Evolutionary conservation across 2,113 vertebrate genomes (phyloP), one percentile per base, ranked within the genome.

Genomic region (Tiliqua scincoides): DNA sequence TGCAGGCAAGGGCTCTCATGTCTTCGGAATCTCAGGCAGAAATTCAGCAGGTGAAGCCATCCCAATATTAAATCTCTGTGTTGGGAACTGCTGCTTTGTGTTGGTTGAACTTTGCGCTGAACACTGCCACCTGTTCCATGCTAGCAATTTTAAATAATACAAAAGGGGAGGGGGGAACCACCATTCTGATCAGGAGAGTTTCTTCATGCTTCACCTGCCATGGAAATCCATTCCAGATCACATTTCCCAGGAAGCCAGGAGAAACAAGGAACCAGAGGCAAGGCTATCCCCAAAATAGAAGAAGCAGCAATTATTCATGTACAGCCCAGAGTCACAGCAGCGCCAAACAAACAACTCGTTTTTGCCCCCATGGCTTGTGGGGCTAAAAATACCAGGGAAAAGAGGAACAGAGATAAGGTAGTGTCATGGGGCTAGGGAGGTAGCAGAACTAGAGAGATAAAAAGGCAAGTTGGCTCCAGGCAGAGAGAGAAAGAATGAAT

Each of bases 391-490:
- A 76, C 20, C 12, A 3, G 73, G 40, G 71, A 76, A n/a, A 82
- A 87, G 72, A 65, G 48, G 61, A 82, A 87, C 62, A n/a, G 68
- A 76, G 25, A 67, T 21, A 54, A 82, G 78, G 59, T 63, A 15
- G 40, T 5, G 27, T 40, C 48, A n/a, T 4, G 15, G 6, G 18
- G 30, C 21, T 12, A 9, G 2, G 25, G 8, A 27, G 35, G 68
- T 18, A 21, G 62, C 32, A 7, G 27, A 20, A 43, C 32, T n/a
- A 27, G 14, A 77, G 2, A 2, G 18, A 65, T 7, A 65, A 27
- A 40, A 15, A 78, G n/a, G 59, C 9, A 9, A 0, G 8, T 14
- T 27, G 14, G 52, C 11, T 27, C 25, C 12, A 12, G 21, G 65
- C 32, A 59, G n/a, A 37, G 25, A n/a, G 15, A 17, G 43, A 37